Evolutionary conservation across 2,113 vertebrate genomes (phyloP), one percentile per base, ranked within the genome.

Genomic region (Ophthalmolycus amberensis): DNA sequence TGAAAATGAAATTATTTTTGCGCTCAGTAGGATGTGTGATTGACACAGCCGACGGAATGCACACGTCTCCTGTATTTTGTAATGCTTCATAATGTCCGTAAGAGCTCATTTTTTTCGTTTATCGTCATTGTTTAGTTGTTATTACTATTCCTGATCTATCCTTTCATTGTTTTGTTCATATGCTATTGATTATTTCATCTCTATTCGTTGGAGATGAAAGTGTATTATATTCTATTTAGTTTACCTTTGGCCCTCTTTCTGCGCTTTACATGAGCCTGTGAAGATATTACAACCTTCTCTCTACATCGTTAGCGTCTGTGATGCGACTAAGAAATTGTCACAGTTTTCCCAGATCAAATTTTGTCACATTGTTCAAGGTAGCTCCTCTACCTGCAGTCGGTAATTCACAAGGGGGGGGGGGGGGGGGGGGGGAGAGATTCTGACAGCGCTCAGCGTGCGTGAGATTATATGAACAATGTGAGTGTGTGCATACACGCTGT

Each of bases 1-100:
- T 37, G 38, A 20, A 86, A 88, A 88, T 69, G 54, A 87, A 88
- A 85, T 90, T 87, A 84, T 88, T 71, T 73, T 9, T 58, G 75
- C 46, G 50, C 3, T 60, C 81, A 76, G 85, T 76, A 70, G 83
- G 77, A 75, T 66, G 79, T 56, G 73, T 87, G 88, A 87, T 76
- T 87, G 86, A 87, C 86, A 59, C 77, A n/a, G 60, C 77, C 75
- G 62, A 77, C 48, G 18, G 66, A 54, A 42, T 27, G 74, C 59
- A 77, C 71, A 65, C 22, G 1, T 79, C 81, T 76, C 16, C 42
- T 59, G 16, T 59, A 75, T 71, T 60, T 20, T 27, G 44, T 68
- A 9, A 67, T 54, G 64, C 62, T 46, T 50, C 52, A 64, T 37
- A 70, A 46, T 25, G 54, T 54, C 79, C 73, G 77, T 37, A 4